Base-by-base conservation (phyloP, 2,888 invertebrate species). In the Cantharis nigra region DNA sequence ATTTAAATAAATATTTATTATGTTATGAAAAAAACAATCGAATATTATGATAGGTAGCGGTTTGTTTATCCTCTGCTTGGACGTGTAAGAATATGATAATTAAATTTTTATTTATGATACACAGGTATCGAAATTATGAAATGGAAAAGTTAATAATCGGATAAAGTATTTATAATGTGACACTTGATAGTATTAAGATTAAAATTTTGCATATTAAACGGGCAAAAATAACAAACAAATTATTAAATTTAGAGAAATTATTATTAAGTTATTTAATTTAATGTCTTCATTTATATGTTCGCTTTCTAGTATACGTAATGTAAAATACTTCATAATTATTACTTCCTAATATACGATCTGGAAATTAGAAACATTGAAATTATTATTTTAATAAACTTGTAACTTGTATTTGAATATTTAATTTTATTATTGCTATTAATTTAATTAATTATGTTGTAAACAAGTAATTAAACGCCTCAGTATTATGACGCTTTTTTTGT, bases 161-260 rank as follows among this genome's bases (percentile, higher is more conserved):
- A 71, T 23, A 20, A 71, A 49, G 49, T 49, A 49, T 49, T 49
- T 49, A 16, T 20, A 49, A 70, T 63, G 63, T 71, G 63, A 63
- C 71, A 63, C 28, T 23, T 63, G 18, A 18, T 63, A 33, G 18
- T 18, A 72, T 65, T 64, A 72, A 72, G 16, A 64, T 33, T 65
- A 71, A 28, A 28, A 72, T 65, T 72, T 72, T 63, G 71, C 69
- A 78, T 49, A 49, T 49, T 49, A 49, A 49, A 49, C 49, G 49
- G 49, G 7, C 49, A 49, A 49, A 49, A 49, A 49, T 49, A 49
- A 49, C 49, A 49, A 49, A 49, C 49, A 49, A 49, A 49, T 49
- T 49, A 49, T 49, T n/a, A 49, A 49, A 49, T 49, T 49, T 49
- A 49, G 49, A 49, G 49, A 49, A 49, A 49, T 49, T 49, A 49